phyloP scores from a whole-genome alignment of 2,797 vertebrate species.

The Philypnodon macrostomus region DNA sequence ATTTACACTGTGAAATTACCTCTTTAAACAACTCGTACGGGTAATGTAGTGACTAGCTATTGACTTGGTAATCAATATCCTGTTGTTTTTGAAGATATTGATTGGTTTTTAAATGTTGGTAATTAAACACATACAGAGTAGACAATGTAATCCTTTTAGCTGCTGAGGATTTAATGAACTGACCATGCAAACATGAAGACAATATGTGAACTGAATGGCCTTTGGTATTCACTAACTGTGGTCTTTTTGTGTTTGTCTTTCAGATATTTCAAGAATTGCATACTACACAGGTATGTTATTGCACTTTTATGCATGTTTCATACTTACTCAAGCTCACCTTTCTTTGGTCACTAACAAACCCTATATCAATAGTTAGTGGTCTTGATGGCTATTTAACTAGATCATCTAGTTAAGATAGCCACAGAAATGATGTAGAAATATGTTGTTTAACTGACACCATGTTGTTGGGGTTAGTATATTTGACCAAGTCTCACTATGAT shows the following conservation, averaged over 20 bases:
- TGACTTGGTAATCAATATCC: slow-evolving; percentile 6
- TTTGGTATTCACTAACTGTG: slow-evolving; percentile 26
- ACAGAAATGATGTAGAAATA: too few species aligned
- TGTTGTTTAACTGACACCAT: too few species aligned
- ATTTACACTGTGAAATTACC: neutral
- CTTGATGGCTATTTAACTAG: too few species aligned
- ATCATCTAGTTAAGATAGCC: too few species aligned
- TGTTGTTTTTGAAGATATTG: slow-evolving; percentile 1
- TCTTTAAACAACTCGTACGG: neutral
- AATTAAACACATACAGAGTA: neutral
- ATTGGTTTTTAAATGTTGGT: slow-evolving; percentile 1
- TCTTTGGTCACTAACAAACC: neutral
- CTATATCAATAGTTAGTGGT: neutral
- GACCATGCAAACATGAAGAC: slow-evolving; percentile 18
- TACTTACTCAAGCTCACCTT: neutral
- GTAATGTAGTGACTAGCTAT: neutral
- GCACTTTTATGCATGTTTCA: slow-evolving; percentile 1
- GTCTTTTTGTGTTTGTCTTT: slow-evolving; percentile 51
- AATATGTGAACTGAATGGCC: slow-evolving; percentile 1
- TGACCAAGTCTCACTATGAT: too few species aligned
- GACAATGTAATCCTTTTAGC: neutral
- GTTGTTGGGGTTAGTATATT: too few species aligned
- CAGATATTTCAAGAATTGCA: slow-evolving; percentile 88
- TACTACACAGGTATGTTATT: slow-evolving; percentile 83
- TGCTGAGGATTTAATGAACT: slow-evolving; percentile 10